phyloP scores from a whole-genome alignment of 2,797 vertebrate genomes.

The Cirrhinus mrigala region DNA sequence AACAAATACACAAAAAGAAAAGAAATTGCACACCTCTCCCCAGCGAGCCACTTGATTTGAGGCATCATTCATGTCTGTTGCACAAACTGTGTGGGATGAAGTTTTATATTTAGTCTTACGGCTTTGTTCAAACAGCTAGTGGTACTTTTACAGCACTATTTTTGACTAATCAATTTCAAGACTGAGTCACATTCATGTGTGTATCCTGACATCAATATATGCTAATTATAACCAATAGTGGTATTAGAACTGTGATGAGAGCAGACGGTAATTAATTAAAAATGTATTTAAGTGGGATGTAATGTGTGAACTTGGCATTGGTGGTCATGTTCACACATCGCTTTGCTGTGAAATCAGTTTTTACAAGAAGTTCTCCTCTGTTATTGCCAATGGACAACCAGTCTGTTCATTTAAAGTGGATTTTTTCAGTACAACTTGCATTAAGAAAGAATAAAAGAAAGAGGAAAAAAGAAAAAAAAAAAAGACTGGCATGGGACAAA shows the following conservation, averaged over 20 bases:
- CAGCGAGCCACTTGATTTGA: neutral
- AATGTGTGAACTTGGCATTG: constrained; percentile 13
- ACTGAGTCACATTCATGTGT: constrained; percentile 1
- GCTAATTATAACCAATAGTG: neutral
- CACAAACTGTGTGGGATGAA: neutral
- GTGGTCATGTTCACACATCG: constrained; percentile 18
- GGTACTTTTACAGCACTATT: neutral
- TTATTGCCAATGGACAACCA: neutral
- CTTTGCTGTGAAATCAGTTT: neutral
- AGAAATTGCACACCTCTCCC: neutral
- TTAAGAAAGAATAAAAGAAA: neutral
- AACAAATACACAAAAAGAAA: neutral
- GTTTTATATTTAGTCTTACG: neutral
- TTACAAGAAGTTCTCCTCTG: neutral
- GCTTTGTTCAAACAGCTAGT: neutral
- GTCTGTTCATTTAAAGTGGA: neutral
- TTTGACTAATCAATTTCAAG: neutral
- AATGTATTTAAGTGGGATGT: neutral
- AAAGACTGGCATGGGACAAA: neutral
- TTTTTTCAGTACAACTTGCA: neutral
- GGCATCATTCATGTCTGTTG: neutral
- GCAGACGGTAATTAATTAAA: neutral
- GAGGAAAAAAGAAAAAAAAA: neutral
- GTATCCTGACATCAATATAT: neutral
- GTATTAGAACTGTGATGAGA: constrained; percentile 9